Evolutionary conservation across 2,797 vertebrate genomes (phyloP).

Genomic region (Hyperoplus lanceolatus): DNA sequence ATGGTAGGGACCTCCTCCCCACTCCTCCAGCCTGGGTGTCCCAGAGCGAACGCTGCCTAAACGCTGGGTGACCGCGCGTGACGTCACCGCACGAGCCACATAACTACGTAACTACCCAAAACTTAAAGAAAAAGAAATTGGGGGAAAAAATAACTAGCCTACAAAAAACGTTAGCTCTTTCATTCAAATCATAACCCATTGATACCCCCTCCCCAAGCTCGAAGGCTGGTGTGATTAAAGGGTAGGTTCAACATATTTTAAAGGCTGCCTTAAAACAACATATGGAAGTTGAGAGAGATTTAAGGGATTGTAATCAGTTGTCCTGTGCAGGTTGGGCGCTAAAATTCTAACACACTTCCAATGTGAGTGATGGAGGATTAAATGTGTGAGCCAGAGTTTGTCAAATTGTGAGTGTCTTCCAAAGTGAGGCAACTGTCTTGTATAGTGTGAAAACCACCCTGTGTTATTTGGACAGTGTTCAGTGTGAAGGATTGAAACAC

Average conservation of each 20-base stretch:
- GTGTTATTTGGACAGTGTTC: neutral
- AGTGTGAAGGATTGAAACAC: no score
- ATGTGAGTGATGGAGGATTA: neutral
- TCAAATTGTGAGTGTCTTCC: neutral
- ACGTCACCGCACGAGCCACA: conserved; percentile 58
- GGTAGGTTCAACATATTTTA: neutral
- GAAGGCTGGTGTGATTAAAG: neutral
- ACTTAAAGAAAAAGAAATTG: neutral
- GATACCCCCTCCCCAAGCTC: no score
- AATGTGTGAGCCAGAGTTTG: neutral
- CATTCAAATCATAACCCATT: no score
- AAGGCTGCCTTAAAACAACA: neutral
- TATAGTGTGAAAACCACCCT: neutral
- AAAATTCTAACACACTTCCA: neutral
- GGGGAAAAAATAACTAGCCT: no score
- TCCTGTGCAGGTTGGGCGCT: neutral
- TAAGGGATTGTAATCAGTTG: neutral
- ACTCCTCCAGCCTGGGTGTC: conserved; percentile 75
- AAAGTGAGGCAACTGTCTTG: neutral
- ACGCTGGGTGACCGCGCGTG: conserved; percentile 46
- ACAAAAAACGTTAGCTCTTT: no score
- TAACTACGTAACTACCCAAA: neutral
- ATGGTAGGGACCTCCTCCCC: conserved; percentile 74
- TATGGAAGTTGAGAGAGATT: neutral
- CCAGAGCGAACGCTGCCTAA: conserved; percentile 52